Evolutionary conservation across 2,888 invertebrate genomes (phyloP).

Genomic region (Watsonalla binaria): DNA sequence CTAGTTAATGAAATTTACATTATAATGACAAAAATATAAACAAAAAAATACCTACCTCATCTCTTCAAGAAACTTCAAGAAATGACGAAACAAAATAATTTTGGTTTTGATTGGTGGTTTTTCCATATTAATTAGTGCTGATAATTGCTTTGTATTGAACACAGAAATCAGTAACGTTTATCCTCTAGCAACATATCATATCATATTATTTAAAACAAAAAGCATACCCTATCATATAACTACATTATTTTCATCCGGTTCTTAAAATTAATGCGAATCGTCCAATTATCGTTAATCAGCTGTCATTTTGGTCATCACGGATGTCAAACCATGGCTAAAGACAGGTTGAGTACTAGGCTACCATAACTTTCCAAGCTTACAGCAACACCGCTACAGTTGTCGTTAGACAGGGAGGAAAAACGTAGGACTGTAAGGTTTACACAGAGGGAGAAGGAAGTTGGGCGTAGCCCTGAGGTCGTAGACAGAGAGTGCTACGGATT

Average conservation of each 20-base stretch:
- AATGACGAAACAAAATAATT: too few species aligned
- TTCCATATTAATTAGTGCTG: too few species aligned
- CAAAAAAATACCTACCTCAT: too few species aligned
- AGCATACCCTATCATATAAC: too few species aligned
- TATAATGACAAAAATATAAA: too few species aligned
- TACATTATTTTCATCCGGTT: background rate
- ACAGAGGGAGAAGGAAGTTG: background rate
- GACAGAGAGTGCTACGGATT: background rate
- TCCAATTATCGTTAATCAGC: constrained; percentile 31
- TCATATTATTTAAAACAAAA: too few species aligned
- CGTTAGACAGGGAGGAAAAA: constrained; percentile 12
- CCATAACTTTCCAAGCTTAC: constrained; percentile 31
- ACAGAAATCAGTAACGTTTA: too few species aligned
- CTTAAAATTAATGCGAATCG: background rate
- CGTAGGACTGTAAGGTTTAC: constrained; percentile 17
- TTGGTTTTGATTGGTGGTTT: too few species aligned
- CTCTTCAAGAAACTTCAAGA: too few species aligned
- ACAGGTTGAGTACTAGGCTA: constrained; percentile 64
- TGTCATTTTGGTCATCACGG: constrained; percentile 67
- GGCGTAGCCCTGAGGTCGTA: background rate
- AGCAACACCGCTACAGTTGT: constrained; percentile 11
- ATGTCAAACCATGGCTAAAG: constrained; percentile 69
- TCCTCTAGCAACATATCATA: too few species aligned
- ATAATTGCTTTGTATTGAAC: too few species aligned
- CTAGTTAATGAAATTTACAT: too few species aligned